A percentile compares a stretch with the other conserved stretches of the same genome.
Conservation (phyloP, 2,797 vertebrate genomes). For the Periophthalmus magnuspinnatus region DNA sequence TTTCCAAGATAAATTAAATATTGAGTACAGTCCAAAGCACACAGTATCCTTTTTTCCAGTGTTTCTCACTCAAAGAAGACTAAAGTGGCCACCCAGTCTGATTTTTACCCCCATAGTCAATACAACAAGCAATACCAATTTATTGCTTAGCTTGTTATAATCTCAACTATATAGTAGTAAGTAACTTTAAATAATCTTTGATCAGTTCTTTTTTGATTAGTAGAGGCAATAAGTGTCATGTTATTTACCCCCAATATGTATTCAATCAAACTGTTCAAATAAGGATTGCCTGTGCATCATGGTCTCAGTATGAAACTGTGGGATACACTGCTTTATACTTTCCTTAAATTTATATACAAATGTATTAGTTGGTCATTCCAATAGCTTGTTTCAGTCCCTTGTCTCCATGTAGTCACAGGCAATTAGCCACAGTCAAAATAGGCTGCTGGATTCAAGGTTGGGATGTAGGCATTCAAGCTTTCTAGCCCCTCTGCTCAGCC, state of each 20-base stretch:
- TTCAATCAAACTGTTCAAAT: too few species aligned
- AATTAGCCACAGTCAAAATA: slow-evolving; percentile 74
- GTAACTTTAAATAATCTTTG: too few species aligned
- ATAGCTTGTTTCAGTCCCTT: slow-evolving; percentile 50
- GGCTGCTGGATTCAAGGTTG: slow-evolving; percentile 45
- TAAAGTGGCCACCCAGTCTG: too few species aligned
- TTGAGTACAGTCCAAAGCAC: background rate
- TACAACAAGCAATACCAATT: too few species aligned
- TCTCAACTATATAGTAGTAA: too few species aligned
- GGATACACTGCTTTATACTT: background rate
- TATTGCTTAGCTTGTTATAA: too few species aligned
- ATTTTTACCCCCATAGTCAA: too few species aligned
- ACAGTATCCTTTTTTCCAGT: background rate
- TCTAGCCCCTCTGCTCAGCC: slow-evolving; percentile 30
- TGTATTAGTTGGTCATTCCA: slow-evolving; percentile 44
- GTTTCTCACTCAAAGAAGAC: too few species aligned
- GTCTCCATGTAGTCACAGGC: slow-evolving; percentile 68
- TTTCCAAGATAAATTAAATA: slow-evolving; percentile 1
- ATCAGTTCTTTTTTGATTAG: too few species aligned
- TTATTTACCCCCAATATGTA: too few species aligned
- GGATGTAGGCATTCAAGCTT: slow-evolving; percentile 38
- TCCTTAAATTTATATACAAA: background rate
- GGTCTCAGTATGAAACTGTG: background rate
- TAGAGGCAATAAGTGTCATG: too few species aligned
- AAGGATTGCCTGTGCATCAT: too few species aligned